phyloP scores from a whole-genome alignment of 2,888 invertebrate genomes.

The Kryphioiulus occultus region DNA sequence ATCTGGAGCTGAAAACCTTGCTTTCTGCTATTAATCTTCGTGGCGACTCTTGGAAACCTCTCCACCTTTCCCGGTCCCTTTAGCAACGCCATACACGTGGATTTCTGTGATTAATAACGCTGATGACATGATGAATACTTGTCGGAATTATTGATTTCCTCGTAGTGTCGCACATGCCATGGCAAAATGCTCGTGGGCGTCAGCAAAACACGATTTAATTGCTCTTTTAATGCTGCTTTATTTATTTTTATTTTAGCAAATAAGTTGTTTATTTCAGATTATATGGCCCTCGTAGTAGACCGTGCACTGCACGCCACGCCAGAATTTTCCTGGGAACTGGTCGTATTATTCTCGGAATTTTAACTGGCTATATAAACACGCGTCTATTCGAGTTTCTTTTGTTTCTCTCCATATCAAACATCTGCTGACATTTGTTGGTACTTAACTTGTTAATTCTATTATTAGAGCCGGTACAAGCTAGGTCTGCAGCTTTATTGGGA shows the following conservation, averaged over 20 bases:
- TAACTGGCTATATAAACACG: slow-evolving; percentile 18
- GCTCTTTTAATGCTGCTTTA: slow-evolving; percentile 20
- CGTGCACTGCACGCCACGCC: background rate
- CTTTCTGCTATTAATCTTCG: slow-evolving; percentile 4
- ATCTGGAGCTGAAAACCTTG: slow-evolving; percentile 14
- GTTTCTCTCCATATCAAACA: slow-evolving; percentile 33
- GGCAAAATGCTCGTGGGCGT: background rate
- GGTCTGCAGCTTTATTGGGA: slow-evolving; percentile 26
- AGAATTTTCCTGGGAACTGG: background rate
- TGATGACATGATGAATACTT: slow-evolving; percentile 9
- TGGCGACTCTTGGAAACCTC: background rate
- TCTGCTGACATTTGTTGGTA: slow-evolving; percentile 45
- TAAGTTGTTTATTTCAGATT: slow-evolving; percentile 28
- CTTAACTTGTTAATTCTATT: slow-evolving; percentile 40
- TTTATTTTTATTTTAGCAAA: slow-evolving; percentile 24
- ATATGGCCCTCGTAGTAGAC: slow-evolving; percentile 10
- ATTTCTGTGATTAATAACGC: background rate
- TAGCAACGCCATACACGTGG: background rate
- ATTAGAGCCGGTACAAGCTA: slow-evolving; percentile 37
- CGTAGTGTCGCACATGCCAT: background rate
- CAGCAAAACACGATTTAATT: background rate
- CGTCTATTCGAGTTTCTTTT: slow-evolving; percentile 33
- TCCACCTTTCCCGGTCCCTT: slow-evolving; percentile 1
- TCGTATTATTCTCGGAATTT: slow-evolving; percentile 26
- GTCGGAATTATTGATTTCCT: background rate